Evolutionary conservation across 2,888 invertebrate species (phyloP), one percentile per base, ranked within the genome.

Genomic region (Griposia aprilina): DNA sequence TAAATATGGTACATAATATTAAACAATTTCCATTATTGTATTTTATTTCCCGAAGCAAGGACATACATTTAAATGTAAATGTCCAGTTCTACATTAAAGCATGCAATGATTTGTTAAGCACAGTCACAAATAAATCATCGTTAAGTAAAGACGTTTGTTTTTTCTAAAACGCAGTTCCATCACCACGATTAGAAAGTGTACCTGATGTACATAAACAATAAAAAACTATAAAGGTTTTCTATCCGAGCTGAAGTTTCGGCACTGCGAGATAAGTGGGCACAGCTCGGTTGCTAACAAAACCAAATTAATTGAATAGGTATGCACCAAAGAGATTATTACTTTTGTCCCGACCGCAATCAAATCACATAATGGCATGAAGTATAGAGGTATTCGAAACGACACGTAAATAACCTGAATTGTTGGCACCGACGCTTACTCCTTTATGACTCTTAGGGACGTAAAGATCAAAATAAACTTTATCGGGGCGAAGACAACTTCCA

Each of bases 381-480:
- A 74, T 68, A 60, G 73, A 86, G 81, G 78, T 88, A 86, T 90
- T 87, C 70, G 48, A 74, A 81, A 84, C 83, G 80, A 76, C 84
- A 83, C 86, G 81, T 87, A 88, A 88, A 90, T 90, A 90, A 82
- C 82, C 80, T 75, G 84, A 77, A 90, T 91, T 89, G 92, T 91
- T 92, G 92, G 92, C 92, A 92, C 83, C 88, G 71, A 45, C 72
- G 73, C 69, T 87, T 85, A 87, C 88, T 89, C 86, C 88, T 91
- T 92, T 90, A 92, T 88, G 89, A 90, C 90, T 76, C 81, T 89
- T 91, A 90, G 90, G 88, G 90, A 82, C 85, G 85, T 92, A 91
- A 92, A 92, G 91, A 90, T 91, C 78, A 86, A 92, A 92, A 92
- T 92, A 92, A 91, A 90, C 89, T 89, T 91, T 88, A 91, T 91